Evolutionary conservation across 2,888 invertebrate genomes (phyloP).

Genomic region (Watsonalla cultraria): DNA sequence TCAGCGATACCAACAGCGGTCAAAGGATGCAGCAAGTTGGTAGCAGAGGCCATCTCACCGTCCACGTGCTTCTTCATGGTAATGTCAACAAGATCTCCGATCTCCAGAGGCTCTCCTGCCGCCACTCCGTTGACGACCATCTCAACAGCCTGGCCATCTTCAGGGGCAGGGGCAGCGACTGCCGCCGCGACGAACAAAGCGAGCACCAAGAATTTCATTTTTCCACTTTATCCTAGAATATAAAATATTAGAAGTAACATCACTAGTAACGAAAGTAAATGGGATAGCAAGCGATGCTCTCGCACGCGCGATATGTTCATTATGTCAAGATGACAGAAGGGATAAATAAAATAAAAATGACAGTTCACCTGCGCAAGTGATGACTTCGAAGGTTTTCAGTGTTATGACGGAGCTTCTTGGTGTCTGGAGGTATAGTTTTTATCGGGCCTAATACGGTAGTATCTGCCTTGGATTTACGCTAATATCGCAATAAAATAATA

Average conservation of each 20-base stretch:
- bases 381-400: constrained; percentile 24
- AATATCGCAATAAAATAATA: constrained; percentile 1
- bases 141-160: constrained; percentile 40
- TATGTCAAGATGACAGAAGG: constrained; percentile 3
- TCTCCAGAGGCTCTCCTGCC: constrained; percentile 46
- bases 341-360: neutral
- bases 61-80: constrained; percentile 42
- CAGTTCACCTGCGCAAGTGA: constrained; percentile 25
- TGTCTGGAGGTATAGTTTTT: constrained; percentile 1
- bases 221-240: constrained; percentile 29
- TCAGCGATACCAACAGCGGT: constrained; percentile 49
- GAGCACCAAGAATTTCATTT: constrained; percentile 52
- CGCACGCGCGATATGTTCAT: neutral
- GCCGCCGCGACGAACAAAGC: constrained; percentile 48
- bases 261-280: neutral
- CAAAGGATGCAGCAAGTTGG: constrained; percentile 43
- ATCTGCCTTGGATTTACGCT: neutral
- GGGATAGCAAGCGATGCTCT: neutral
- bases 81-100: constrained; percentile 41
- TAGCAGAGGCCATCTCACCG: constrained; percentile 32
- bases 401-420: constrained; percentile 21
- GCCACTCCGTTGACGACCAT: constrained; percentile 51
- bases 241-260: neutral
- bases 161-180: constrained; percentile 37
- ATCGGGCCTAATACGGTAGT: neutral